These are phyloP conservation scores for Drosophila arawakana DNA, from an alignment of 1,140 invertebrate species.

Conservation along the genomic window DNA sequence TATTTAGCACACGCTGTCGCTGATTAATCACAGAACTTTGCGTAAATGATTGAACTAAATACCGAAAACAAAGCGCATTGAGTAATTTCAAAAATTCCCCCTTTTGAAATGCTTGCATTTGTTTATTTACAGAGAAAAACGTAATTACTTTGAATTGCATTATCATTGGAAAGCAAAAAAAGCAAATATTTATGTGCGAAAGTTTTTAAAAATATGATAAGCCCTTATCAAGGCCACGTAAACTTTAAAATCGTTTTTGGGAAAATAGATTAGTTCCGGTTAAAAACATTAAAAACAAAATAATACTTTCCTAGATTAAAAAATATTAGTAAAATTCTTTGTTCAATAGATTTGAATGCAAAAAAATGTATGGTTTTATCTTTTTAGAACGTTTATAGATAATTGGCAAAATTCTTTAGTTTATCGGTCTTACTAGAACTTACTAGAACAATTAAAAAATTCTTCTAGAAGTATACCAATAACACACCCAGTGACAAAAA, in stretches of 20 bases:
- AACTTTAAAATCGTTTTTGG: not conserved
- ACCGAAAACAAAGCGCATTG: constrained; percentile 61
- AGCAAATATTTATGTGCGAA: not conserved
- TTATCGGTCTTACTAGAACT: not conserved
- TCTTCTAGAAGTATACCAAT: constrained; percentile 28
- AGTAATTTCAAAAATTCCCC: constrained; percentile 44
- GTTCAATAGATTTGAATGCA: too few relatives aligned
- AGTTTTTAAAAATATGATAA: not conserved
- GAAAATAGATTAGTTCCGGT: too few relatives aligned
- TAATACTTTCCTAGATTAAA: too few relatives aligned
- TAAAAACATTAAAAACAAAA: too few relatives aligned
- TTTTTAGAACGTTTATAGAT: not conserved
- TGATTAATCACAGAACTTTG: constrained; percentile 62
- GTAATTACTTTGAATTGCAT: constrained; percentile 3
- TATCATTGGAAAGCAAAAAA: not conserved
- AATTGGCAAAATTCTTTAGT: not conserved
- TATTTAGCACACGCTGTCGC: constrained; percentile 73
- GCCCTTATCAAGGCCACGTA: not conserved
- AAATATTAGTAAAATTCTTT: too few relatives aligned
- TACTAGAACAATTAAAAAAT: constrained; percentile 6
- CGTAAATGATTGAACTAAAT: constrained; percentile 69
- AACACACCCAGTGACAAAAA: constrained; percentile 8
- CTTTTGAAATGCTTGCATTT: constrained; percentile 1
- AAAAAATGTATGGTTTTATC: too few relatives aligned
- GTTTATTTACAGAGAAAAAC: not conserved